Evolutionary conservation across 2,888 invertebrate species (phyloP), one percentile per base, ranked within the genome.

Genomic region (Graphium colonna): DNA sequence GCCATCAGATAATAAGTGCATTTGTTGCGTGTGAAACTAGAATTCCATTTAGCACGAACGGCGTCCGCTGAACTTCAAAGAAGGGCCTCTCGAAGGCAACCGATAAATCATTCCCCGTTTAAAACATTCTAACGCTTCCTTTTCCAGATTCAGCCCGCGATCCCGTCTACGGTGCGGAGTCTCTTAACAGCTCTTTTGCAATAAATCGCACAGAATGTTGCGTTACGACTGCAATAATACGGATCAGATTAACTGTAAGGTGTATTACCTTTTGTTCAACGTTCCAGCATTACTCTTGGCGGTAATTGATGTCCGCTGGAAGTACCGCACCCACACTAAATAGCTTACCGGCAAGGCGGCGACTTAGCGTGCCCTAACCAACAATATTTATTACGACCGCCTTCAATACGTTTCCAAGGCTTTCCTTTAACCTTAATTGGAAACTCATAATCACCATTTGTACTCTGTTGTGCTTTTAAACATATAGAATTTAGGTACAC

Each of bases 21-120:
- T 89, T 88, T 83, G 88, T 88, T 89, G 89, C 89, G 89, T 89
- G 89, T 81, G 87, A 88, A 89, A 87, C 85, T 80, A 79, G 87
- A 83, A 87, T 86, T 81, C 79, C 80, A 85, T 82, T 84, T 80
- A 75, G 84, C 82, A 84, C 84, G 82, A 82, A 76, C 73, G 72
- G 65, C 67, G 67, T 72, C 79, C 77, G 77, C 79, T 77, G 79
- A 82, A 79, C 79, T 79, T 86, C 82, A 81, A 80, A 81, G 77
- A 69, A 68, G 67, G 57, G 62, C 73, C n/a, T 75, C 72, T 69
- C 69, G 54, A 64, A 69, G 75, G 71, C 71, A 58, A 61, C 65
- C 75, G 67, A 70, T 73, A 71, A 73, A 74, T 73, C 73, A 73
- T 72, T 62, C 54, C 65, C 66, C 67, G 67, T 65, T 69, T 69